Conservation (phyloP, 2,797 vertebrate genomes). For the Cynodonichthys magdalenae region DNA sequence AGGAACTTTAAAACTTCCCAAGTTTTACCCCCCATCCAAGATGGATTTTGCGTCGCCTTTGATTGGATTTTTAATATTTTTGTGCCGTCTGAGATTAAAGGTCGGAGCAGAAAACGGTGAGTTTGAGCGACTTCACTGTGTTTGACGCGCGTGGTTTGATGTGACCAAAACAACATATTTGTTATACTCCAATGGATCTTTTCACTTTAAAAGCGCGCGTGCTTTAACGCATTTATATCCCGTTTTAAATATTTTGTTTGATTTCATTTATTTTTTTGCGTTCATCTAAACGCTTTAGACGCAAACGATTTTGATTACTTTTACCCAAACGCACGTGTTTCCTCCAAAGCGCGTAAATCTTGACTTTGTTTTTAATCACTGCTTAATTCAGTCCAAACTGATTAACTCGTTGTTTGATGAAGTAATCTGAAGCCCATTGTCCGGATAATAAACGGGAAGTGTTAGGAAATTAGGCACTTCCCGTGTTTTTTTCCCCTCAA, state of each 20-base stretch:
- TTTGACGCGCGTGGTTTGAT: conserved; percentile 15
- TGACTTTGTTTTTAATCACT: not conserved
- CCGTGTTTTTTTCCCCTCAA: conserved; percentile 13
- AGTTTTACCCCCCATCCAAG: conserved; percentile 45
- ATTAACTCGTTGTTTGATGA: conserved; percentile 22
- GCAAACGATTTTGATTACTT: not conserved
- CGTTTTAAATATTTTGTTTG: too few species aligned
- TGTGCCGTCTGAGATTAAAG: conserved; percentile 75
- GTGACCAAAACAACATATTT: too few species aligned
- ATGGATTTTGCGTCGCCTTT: conserved; percentile 87
- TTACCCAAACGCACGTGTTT: not conserved
- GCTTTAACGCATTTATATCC: too few species aligned
- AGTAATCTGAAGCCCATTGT: conserved; percentile 6
- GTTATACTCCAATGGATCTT: too few species aligned
- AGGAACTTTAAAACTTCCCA: conserved; percentile 19
- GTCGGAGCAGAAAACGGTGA: conserved; percentile 86
- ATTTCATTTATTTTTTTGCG: too few species aligned
- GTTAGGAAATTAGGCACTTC: conserved; percentile 29
- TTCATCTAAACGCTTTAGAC: too few species aligned
- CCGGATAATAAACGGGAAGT: conserved; percentile 32
- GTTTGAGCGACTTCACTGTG: conserved; percentile 46
- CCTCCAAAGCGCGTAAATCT: not conserved
- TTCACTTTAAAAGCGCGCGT: too few species aligned
- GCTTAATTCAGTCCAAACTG: conserved; percentile 14
- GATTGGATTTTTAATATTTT: conserved; percentile 84